Evolutionary conservation across 2,113 vertebrate genomes (phyloP).

Genomic region (Origma solitaria): DNA sequence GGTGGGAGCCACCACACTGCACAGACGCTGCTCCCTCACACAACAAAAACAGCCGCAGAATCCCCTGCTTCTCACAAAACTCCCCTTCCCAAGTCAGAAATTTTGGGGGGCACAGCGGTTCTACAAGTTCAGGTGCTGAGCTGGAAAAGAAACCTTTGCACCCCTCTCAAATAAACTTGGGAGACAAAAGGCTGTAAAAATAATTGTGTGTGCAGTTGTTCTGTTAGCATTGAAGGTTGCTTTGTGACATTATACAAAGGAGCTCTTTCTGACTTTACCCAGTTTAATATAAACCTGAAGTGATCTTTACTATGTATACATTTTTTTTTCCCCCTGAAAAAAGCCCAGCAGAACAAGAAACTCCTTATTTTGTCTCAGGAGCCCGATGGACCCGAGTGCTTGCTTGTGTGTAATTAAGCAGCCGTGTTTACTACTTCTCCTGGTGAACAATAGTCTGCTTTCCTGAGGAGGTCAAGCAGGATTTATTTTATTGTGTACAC

Average conservation of each 20-base stretch:
- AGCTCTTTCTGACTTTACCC: conserved; percentile 58
- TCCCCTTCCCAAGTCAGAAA: not conserved
- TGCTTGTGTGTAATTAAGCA: conserved; percentile 67
- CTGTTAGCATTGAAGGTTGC: conserved; percentile 34
- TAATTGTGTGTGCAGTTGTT: conserved; percentile 38
- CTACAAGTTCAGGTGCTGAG: conserved; percentile 36
- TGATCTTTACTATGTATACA: conserved; percentile 46
- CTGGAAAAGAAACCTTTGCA: conserved; percentile 36
- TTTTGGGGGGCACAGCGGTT: not conserved
- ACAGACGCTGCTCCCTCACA: conserved; percentile 65
- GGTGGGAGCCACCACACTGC: conserved; percentile 76
- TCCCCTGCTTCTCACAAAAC: not conserved
- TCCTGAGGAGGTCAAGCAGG: conserved; percentile 70
- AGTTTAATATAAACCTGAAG: conserved; percentile 59
- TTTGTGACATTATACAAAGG: conserved; percentile 67
- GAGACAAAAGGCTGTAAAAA: conserved; percentile 70
- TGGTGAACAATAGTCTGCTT: conserved; percentile 71
- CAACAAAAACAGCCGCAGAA: not conserved
- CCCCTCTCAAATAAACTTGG: conserved; percentile 55
- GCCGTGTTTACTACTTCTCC: conserved; percentile 60
- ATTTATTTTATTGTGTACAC: conserved; percentile 63
- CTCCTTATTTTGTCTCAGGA: conserved; percentile 48
- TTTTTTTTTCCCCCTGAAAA: not conserved
- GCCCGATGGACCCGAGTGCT: not conserved
- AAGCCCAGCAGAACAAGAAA: conserved; percentile 44